Percentiles rank a stretch among this genome's conserved stretches.
phyloP scores from a whole-genome alignment of 2,797 vertebrate genomes.

The Pangasius krempfi region DNA sequence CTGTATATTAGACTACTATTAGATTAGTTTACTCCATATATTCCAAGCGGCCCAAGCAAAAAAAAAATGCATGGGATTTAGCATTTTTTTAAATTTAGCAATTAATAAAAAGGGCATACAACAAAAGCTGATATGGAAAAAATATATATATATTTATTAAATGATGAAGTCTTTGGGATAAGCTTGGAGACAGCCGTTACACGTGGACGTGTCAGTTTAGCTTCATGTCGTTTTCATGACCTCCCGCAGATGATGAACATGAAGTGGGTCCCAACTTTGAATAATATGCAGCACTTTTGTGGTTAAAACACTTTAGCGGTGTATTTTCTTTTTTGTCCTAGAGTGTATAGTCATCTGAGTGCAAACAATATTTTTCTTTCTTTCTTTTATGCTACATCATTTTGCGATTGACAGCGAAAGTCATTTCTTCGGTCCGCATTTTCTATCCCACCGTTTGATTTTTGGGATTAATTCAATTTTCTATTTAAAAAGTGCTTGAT shows the following conservation, averaged over 20 bases:
- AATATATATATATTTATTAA: neutral
- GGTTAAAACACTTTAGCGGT: neutral
- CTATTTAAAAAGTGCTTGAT: neutral
- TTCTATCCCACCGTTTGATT: neutral
- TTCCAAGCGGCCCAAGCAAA: neutral
- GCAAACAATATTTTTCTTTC: neutral
- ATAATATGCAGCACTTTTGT: neutral
- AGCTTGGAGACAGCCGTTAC: neutral
- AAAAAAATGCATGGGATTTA: neutral
- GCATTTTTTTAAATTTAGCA: neutral
- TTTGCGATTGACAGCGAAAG: neutral
- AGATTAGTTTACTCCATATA: neutral
- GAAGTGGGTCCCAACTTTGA: neutral
- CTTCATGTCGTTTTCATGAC: neutral
- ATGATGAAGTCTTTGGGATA: neutral
- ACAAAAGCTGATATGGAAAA: neutral
- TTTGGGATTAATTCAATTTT: neutral
- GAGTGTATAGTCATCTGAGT: neutral
- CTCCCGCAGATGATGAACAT: neutral
- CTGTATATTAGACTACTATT: neutral
- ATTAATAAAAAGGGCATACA: neutral
- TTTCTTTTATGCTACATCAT: neutral
- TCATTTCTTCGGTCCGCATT: neutral
- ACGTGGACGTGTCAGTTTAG: neutral
- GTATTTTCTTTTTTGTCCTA: neutral